Evolutionary conservation across 2,797 vertebrate species (phyloP).

Genomic region (Mionectes olivaceus): DNA sequence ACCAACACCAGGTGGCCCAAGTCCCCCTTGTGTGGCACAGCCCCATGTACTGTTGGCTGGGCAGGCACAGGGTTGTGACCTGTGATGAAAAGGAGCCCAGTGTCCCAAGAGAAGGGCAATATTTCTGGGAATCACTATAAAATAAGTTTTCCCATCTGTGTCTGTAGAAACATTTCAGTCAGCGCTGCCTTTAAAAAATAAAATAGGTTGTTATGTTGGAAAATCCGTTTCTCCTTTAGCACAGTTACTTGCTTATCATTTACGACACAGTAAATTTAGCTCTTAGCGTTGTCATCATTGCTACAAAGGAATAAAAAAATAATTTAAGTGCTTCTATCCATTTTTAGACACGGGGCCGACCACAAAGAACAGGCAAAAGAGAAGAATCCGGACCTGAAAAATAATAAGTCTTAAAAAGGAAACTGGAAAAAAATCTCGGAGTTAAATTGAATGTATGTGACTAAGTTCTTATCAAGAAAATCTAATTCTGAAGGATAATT

Average conservation of each 20-base stretch:
- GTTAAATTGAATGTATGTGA: neutral
- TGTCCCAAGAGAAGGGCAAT: fast-evolving
- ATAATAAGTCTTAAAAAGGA: neutral
- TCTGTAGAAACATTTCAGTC: neutral
- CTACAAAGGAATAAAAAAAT: conserved; percentile 31
- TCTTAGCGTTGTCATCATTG: neutral
- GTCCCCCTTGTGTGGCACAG: neutral
- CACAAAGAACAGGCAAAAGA: neutral
- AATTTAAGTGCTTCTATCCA: neutral
- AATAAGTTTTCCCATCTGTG: neutral
- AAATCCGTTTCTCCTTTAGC: neutral
- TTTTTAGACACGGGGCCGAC: neutral
- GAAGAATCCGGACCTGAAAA: neutral
- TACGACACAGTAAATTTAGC: neutral
- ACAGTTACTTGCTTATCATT: neutral
- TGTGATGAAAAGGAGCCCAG: neutral
- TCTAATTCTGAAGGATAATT: neutral
- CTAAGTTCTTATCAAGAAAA: neutral
- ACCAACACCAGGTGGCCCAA: fast-evolving
- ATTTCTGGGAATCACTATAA: neutral
- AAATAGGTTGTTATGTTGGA: neutral
- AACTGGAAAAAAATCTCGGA: neutral
- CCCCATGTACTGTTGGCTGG: fast-evolving
- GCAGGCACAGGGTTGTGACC: neutral
- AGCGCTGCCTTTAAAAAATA: neutral